Percentiles rank a stretch among this genome's conserved stretches.
These are phyloP conservation scores for Rhabdornis inornatus DNA, from an alignment of 2,113 vertebrate species.

Conservation along the genomic window DNA sequence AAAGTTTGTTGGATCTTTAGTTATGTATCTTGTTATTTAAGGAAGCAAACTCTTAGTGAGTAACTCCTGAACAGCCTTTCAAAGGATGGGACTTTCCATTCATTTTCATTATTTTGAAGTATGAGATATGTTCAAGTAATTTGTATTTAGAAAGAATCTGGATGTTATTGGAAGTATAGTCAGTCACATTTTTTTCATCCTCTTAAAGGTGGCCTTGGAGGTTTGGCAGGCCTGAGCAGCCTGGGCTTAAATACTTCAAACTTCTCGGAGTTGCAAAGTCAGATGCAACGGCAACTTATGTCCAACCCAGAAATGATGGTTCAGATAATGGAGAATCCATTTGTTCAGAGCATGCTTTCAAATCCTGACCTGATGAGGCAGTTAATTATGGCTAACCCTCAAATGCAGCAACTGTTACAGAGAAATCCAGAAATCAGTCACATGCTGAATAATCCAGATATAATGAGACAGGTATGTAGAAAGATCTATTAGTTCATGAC, in stretches of 20 bases:
- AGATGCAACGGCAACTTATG: conserved; percentile 84
- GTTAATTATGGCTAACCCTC: conserved; percentile 84
- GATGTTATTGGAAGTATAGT: neutral
- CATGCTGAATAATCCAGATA: conserved; percentile 85
- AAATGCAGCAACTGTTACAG: conserved; percentile 84
- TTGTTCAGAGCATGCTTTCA: conserved; percentile 85
- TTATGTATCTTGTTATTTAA: neutral
- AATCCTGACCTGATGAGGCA: conserved; percentile 85
- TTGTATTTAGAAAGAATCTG: neutral
- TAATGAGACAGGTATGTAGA: conserved; percentile 83
- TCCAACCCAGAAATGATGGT: conserved; percentile 88
- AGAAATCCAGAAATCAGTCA: conserved; percentile 85
- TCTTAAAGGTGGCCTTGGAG: conserved; percentile 77
- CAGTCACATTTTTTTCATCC: neutral
- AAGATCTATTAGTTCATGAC: neutral
- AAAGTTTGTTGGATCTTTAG: neutral
- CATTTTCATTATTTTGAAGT: neutral
- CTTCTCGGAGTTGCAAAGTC: conserved; percentile 82
- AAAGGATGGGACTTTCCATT: neutral
- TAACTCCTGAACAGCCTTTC: neutral
- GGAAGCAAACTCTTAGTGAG: neutral
- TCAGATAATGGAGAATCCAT: conserved; percentile 85
- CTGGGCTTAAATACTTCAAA: conserved; percentile 79
- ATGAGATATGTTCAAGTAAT: neutral
- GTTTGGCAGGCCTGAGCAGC: conserved; percentile 78